Conservation (phyloP, 2,888 invertebrate genomes). For the Mesorhabditis sp. region DNA sequence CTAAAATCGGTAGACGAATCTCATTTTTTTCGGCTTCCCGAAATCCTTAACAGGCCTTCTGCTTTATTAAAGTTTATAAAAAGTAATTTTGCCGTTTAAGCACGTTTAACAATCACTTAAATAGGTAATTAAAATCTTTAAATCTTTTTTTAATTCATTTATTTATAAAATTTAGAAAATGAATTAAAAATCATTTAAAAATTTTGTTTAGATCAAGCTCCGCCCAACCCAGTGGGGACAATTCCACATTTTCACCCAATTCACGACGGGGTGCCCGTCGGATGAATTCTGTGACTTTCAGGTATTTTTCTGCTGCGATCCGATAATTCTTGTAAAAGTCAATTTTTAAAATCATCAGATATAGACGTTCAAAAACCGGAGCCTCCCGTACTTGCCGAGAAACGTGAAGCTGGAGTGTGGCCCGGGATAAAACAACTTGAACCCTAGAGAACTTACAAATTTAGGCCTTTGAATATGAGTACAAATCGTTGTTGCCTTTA, state of each 20-base stretch:
- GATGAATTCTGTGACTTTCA: background rate
- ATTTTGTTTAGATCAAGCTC: background rate
- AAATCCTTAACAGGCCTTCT: no score
- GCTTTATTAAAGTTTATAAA: no score
- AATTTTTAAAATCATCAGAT: no score
- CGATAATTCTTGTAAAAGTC: background rate
- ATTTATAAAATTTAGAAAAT: no score
- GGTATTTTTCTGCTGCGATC: background rate
- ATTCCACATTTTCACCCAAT: constrained; percentile 2
- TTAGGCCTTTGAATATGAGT: background rate
- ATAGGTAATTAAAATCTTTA: no score
- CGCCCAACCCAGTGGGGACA: background rate
- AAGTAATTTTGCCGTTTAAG: no score
- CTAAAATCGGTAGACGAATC: no score
- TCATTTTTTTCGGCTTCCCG: no score
- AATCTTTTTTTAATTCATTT: no score
- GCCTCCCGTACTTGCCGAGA: background rate
- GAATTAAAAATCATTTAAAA: no score
- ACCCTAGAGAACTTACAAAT: background rate
- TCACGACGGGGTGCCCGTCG: background rate
- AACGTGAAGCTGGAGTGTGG: background rate
- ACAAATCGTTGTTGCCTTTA: background rate
- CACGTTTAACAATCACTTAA: no score
- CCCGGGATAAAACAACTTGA: no score
- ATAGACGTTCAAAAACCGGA: background rate